These are phyloP conservation scores for Columba guinea DNA, from an alignment of 2,797 vertebrate genomes.

Conservation along the genomic window DNA sequence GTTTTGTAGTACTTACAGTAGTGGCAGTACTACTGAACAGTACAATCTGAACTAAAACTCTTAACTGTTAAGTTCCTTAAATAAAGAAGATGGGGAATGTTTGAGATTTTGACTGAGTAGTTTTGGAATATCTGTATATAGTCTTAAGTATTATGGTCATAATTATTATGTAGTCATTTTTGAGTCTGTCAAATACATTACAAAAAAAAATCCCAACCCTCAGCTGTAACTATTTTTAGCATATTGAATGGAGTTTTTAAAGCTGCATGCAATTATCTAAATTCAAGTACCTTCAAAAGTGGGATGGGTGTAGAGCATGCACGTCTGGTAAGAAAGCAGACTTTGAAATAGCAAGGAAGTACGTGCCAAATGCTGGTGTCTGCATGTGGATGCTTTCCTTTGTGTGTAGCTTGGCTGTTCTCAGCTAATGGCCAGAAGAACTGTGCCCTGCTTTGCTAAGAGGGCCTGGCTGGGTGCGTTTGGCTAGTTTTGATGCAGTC, in stretches of 20 bases:
- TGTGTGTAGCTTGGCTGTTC: background rate
- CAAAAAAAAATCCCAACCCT: background rate
- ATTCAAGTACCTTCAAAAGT: background rate
- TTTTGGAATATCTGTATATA: background rate
- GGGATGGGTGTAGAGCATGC: background rate
- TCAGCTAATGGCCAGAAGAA: background rate
- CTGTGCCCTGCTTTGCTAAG: background rate
- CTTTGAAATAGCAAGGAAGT: background rate
- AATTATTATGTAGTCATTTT: background rate
- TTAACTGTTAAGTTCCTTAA: slow-evolving; percentile 20
- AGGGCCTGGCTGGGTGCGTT: background rate
- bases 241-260: background rate
- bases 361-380: background rate
- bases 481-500: background rate
- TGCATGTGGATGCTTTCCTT: background rate
- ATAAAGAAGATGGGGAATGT: background rate
- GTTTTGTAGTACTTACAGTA: background rate
- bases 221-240: background rate
- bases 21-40: too few species aligned
- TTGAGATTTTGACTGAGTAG: background rate
- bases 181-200: background rate
- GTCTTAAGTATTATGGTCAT: background rate
- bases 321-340: background rate
- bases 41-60: slow-evolving; percentile 28
- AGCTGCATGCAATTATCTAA: background rate